Base-by-base conservation (phyloP, 2,113 vertebrate genomes). In the Albula goreensis region DNA sequence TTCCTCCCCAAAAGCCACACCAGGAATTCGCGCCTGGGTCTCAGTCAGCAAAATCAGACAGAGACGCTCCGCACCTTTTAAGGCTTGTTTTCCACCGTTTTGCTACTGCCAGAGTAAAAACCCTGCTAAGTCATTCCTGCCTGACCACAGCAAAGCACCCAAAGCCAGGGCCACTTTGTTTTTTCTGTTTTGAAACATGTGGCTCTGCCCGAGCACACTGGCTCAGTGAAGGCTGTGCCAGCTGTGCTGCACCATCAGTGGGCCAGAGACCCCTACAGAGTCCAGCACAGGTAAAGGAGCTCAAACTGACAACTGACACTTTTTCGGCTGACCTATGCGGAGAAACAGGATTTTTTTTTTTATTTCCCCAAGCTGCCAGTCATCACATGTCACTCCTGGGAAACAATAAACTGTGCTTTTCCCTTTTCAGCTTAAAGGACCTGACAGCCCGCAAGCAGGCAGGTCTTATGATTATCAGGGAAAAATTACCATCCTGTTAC, bases 101-200 rank as follows among this genome's bases (percentile, higher is more conserved):
- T 60, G 53, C 56, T 25, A 48, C 15, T 83, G 57, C 13, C 70
- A 78, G 17, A 78, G 15, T 22, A 57, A 57, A 79, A 48, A 50
- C n/a, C 10, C 25, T 19, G n/a, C 48, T 22, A 9, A 41, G 53
- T 60, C 53, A 85, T 85, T 81, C 78, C 83, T 85, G 77, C 48
- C 85, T 31, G 57, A 85, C 84, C 51, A 80, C 56, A 60, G 84
- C 84, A 25, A 80, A 49, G 78, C 50, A 85, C 48, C 41, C 60
- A 22, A 48, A 85, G 70, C 70, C 63, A 80, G 56, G 52, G 84
- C 74, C 7, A 50, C 41, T 80, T 80, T 79, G 74, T 85, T 41
- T 78, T 49, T 85, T 41, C 31, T 41, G 31, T 41, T 41, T 22
- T 70, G 74, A 2, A 74, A n/a, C 70, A 74, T 74, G n/a, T 31